A percentile compares a stretch with the other conserved stretches of the same genome.
Evolutionary conservation across 2,113 vertebrate genomes (phyloP).

Genomic region (Pseudorasbora parva): DNA sequence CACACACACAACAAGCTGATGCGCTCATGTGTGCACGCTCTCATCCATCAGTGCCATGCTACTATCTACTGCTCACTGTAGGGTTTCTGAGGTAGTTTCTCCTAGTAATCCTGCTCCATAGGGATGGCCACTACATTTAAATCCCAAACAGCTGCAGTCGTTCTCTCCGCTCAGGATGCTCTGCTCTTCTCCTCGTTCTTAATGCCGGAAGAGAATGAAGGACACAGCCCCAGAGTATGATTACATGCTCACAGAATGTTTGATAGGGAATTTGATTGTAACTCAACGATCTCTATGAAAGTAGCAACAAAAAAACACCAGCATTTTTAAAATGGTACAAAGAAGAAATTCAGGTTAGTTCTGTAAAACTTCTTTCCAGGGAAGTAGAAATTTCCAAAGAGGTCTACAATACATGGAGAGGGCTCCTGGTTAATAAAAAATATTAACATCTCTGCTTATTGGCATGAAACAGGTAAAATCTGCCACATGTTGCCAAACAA

Average conservation of each 20-base stretch:
- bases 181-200: background rate
- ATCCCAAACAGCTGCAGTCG: constrained; percentile 57
- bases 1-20: background rate
- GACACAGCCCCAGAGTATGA: constrained; percentile 4
- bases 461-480: background rate
- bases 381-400: background rate
- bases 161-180: constrained; percentile 17
- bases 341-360: background rate
- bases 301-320: background rate
- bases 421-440: background rate
- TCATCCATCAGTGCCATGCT: constrained; percentile 34
- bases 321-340: background rate
- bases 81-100: constrained; percentile 34
- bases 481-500: background rate
- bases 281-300: background rate
- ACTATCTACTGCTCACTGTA: constrained; percentile 17
- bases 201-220: background rate
- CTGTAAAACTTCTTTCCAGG: background rate
- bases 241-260: background rate
- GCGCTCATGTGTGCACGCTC: constrained; percentile 13
- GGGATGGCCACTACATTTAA: constrained; percentile 41
- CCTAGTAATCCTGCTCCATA: constrained; percentile 39
- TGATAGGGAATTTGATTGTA: background rate
- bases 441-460: background rate
- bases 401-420: background rate